A percentile compares a stretch with the other conserved stretches of the same genome.
These are phyloP conservation scores for Hemicrepidius hirtus DNA, from an alignment of 2,888 invertebrate genomes.

Conservation along the genomic window DNA sequence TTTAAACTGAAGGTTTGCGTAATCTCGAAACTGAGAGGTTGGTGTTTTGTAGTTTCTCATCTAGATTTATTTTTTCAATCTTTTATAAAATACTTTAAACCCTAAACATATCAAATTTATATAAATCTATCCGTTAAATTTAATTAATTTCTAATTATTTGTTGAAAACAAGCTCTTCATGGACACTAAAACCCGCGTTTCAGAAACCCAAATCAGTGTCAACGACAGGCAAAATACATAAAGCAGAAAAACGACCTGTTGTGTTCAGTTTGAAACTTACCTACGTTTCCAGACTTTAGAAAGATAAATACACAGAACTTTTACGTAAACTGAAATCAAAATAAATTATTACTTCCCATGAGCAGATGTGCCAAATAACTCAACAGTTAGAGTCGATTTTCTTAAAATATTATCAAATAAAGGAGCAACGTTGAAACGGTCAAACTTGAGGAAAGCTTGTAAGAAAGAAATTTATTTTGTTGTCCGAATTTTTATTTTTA, in stretches of 20 bases:
- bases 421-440: too few relatives aligned
- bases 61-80: too few relatives aligned
- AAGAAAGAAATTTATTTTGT: neutral
- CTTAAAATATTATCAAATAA: too few relatives aligned
- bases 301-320: neutral
- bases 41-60: too few relatives aligned
- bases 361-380: neutral
- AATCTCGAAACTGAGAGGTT: neutral
- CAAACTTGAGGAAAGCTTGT: too few relatives aligned
- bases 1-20: neutral
- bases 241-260: neutral
- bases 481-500: neutral
- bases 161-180: neutral
- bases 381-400: neutral
- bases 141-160: conserved; percentile 15
- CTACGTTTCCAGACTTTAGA: too few relatives aligned
- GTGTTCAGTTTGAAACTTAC: neutral
- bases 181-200: neutral
- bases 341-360: neutral
- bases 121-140: neutral
- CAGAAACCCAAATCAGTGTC: conserved; percentile 8
- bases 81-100: neutral
- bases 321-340: neutral
- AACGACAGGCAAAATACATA: neutral
- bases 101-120: neutral